These are phyloP conservation scores for Luperina testacea DNA, from an alignment of 2,888 invertebrate genomes.

Conservation along the genomic window DNA sequence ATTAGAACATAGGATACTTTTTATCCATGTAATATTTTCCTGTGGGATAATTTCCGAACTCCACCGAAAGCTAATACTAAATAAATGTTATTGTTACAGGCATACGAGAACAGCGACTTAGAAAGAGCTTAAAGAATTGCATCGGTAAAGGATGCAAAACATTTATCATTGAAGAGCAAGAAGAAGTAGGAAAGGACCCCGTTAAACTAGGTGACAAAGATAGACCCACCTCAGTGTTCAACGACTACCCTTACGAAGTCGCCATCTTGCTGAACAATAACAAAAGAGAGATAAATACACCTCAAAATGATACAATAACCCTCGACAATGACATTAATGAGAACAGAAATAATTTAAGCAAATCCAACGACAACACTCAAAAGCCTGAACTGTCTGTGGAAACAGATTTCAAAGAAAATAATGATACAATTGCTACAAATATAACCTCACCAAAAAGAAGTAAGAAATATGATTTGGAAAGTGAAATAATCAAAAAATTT, in stretches of 20 bases:
- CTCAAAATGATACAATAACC: slow-evolving; percentile 27
- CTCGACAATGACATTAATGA: slow-evolving; percentile 43
- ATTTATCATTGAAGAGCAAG: slow-evolving; percentile 57
- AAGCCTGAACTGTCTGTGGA: background rate
- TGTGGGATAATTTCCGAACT: background rate
- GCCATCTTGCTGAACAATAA: slow-evolving; percentile 73
- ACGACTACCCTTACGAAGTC: slow-evolving; percentile 82
- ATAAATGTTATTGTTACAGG: slow-evolving; percentile 62
- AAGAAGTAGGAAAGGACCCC: slow-evolving; percentile 15
- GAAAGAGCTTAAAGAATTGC: slow-evolving; percentile 71
- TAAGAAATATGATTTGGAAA: slow-evolving; percentile 74
- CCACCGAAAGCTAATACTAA: background rate
- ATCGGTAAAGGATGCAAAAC: slow-evolving; percentile 56
- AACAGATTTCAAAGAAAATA: slow-evolving; percentile 13
- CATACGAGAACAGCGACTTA: slow-evolving; percentile 61
- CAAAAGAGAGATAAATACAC: slow-evolving; percentile 50
- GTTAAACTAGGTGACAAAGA: slow-evolving; percentile 72
- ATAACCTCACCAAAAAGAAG: slow-evolving; percentile 73
- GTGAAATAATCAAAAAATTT: slow-evolving; percentile 71
- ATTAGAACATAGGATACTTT: background rate
- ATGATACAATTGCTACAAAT: slow-evolving; percentile 43
- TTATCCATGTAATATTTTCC: background rate
- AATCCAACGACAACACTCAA: background rate
- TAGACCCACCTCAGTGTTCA: slow-evolving; percentile 71
- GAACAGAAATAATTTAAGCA: slow-evolving; percentile 9